Base-by-base conservation (phyloP, 2,113 vertebrate genomes). In the Edolisoma coerulescens region DNA sequence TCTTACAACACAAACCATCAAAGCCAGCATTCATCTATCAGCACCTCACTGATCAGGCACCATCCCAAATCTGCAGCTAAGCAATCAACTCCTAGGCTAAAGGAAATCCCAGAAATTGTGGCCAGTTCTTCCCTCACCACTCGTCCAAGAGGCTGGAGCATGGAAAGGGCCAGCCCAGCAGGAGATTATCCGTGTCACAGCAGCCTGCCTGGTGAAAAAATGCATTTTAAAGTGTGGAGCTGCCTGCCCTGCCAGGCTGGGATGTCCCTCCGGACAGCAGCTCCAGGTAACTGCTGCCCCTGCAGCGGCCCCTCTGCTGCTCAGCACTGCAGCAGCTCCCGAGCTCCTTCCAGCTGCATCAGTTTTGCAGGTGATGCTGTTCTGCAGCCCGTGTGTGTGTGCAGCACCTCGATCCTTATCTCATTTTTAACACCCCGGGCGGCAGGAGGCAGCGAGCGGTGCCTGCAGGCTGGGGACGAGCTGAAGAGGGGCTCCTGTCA, bases 401-500 rank as follows among this genome's bases (percentile, higher is more conserved):
- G 26, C 20, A 89, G 78, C 77, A 54, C 68, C 68, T 68, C 3
- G 56, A 91, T 77, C 49, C 73, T 91, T 88, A 89, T 85, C 71
- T n/a, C 44, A 6, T 28, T 42, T 75, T 86, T 61, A 90, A 93
- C 81, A 92, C 88, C 47, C 79, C 0, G 1, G 65, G 63, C 61
- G 81, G 45, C 16, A 3, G 73, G 56, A 61, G 70, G 41, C 2
- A 5, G 41, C 0, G 0, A 27, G 22, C 3, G 0, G 65, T 20
- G 33, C 65, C 59, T 30, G 35, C 44, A 45, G 6, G 3, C 78
- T 45, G 39, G 22, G 35, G 61, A 24, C 3, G 4, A 50, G 41
- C 7, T 5, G 6, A 49, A 53, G 21, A 68, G 19, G 27, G 39
- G 37, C 10, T 93, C 13, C 4, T 50, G 74, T 70, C 69, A 6